Percentiles rank a stretch among this genome's conserved stretches.
phyloP scores from a whole-genome alignment of 2,888 invertebrate species.

The Drosophila conformis region DNA sequence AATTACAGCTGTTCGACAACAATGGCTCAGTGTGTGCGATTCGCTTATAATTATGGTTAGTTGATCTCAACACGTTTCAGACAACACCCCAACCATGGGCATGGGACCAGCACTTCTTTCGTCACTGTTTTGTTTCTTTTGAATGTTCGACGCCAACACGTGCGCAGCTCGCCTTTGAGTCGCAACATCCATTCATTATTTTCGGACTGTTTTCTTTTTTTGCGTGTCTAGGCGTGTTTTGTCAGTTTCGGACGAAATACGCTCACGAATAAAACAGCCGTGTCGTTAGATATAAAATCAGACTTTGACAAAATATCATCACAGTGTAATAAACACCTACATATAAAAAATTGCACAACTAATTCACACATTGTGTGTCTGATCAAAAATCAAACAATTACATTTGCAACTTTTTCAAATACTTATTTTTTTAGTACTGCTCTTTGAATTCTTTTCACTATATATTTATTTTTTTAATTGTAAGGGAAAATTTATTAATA shows the following conservation, averaged over 20 bases:
- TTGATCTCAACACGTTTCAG: slow-evolving; percentile 53
- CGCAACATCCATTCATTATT: slow-evolving; percentile 46
- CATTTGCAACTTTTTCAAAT: not conserved
- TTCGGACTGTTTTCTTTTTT: slow-evolving; percentile 23
- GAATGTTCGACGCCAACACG: slow-evolving; percentile 39
- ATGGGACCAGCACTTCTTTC: slow-evolving; percentile 40
- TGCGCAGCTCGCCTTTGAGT: slow-evolving; percentile 24
- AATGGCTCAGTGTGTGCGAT: slow-evolving; percentile 3
- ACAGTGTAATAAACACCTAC: not conserved
- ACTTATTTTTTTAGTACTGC: not conserved
- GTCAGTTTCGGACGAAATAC: not conserved
- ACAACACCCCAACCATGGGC: slow-evolving; percentile 33
- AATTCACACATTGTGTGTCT: not conserved
- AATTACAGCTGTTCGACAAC: slow-evolving; percentile 68
- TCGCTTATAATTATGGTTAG: slow-evolving; percentile 13
- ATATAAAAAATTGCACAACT: not conserved
- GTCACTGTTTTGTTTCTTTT: slow-evolving; percentile 25
- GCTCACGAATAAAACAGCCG: not conserved
- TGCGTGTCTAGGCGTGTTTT: not conserved
- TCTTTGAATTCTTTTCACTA: not conserved
- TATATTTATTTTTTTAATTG: not conserved
- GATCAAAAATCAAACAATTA: not conserved
- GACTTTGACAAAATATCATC: not conserved
- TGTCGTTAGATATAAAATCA: not conserved
- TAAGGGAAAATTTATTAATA: not conserved